Conservation (phyloP, 2,113 vertebrate species). For the Myodes glareolus region DNA sequence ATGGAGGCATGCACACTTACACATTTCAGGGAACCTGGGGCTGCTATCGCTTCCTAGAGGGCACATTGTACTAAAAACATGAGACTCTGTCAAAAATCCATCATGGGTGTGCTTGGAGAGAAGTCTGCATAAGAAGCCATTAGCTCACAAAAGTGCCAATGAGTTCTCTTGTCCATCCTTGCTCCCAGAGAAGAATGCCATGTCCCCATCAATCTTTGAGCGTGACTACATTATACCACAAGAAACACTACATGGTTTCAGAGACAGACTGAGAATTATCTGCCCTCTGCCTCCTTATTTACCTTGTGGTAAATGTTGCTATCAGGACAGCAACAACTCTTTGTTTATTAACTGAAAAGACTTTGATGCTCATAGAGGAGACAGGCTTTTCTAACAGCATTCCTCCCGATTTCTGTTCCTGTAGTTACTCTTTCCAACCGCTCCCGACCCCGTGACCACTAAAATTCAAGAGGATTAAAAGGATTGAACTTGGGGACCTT, state of each 20-base stretch:
- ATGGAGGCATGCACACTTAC: accelerated
- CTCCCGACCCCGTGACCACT: constrained; percentile 74
- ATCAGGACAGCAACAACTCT: neutral
- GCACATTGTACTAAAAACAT: neutral
- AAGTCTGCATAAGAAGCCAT: neutral
- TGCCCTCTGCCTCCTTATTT: neutral
- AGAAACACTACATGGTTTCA: neutral
- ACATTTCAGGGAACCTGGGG: neutral
- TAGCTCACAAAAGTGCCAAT: neutral
- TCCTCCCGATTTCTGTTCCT: constrained; percentile 75
- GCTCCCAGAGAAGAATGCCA: neutral
- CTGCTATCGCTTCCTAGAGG: neutral
- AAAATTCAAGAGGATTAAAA: constrained; percentile 80
- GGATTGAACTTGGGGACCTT: neutral
- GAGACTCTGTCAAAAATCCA: neutral
- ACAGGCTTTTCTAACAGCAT: neutral
- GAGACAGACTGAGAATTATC: neutral
- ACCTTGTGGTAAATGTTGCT: neutral
- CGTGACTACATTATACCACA: neutral
- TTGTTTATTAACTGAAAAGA: neutral
- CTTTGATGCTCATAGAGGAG: constrained; percentile 39
- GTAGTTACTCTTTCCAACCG: constrained; percentile 70
- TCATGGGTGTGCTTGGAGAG: neutral
- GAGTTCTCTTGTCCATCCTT: neutral
- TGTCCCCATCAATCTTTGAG: neutral